These are phyloP conservation scores for Thomomys bottae DNA, from an alignment of 2,113 vertebrate species.

Conservation along the genomic window DNA sequence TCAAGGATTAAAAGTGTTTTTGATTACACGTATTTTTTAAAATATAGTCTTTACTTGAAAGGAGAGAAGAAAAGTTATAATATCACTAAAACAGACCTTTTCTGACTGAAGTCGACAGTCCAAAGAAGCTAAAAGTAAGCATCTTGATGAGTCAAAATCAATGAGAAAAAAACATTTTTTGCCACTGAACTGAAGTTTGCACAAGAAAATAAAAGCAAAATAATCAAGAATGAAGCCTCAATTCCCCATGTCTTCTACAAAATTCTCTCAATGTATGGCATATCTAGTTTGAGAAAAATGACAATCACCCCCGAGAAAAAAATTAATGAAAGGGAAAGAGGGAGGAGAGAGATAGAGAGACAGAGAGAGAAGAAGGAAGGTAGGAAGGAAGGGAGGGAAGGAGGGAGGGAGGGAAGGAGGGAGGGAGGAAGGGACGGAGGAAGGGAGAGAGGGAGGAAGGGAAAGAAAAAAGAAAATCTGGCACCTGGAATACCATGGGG, in stretches of 20 bases:
- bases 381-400: too few species aligned
- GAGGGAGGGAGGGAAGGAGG: too few species aligned
- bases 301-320: neutral
- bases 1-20: neutral
- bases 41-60: conserved; percentile 10
- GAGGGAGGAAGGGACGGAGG: too few species aligned
- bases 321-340: too few species aligned
- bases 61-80: conserved; percentile 19
- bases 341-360: too few species aligned
- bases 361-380: too few species aligned
- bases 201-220: neutral
- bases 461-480: neutral
- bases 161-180: neutral
- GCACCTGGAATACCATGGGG: neutral
- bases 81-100: neutral
- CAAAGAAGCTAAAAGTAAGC: neutral
- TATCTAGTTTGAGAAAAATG: conserved; percentile 29
- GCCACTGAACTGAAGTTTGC: conserved; percentile 23
- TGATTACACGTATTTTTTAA: neutral
- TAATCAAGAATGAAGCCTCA: neutral
- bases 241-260: neutral
- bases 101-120: neutral
- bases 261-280: neutral
- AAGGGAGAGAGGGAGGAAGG: too few species aligned
- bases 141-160: neutral